Evolutionary conservation across 2,113 vertebrate species (phyloP).

Genomic region (Urocitellus parryii): DNA sequence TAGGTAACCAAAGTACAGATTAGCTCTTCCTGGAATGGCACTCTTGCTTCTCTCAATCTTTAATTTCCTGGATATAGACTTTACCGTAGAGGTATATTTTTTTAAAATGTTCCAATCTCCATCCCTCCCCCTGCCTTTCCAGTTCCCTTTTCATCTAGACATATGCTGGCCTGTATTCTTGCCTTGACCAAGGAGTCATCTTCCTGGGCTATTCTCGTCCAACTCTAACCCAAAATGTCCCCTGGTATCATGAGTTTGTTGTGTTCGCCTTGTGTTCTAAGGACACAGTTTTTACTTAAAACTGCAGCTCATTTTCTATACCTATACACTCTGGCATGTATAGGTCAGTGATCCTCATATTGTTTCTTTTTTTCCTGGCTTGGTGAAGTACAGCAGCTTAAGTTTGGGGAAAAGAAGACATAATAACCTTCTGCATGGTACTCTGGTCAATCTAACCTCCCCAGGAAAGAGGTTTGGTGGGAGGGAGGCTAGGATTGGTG

Average conservation of each 20-base stretch:
- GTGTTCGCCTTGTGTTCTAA: background rate
- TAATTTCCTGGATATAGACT: background rate
- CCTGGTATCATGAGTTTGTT: background rate
- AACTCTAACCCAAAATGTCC: background rate
- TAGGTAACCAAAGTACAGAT: background rate
- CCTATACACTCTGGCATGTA: too few relatives aligned
- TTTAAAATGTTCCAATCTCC: background rate
- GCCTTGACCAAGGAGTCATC: background rate
- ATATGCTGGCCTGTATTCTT: background rate
- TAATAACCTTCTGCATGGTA: background rate
- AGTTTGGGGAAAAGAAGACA: fast-evolving
- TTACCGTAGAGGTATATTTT: background rate
- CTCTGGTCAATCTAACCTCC: background rate
- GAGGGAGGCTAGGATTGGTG: background rate
- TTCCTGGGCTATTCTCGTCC: background rate
- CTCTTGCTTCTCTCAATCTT: background rate
- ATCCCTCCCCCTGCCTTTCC: background rate
- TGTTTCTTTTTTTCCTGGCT: background rate
- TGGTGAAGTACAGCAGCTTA: background rate
- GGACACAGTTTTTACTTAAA: background rate
- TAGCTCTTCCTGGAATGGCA: background rate
- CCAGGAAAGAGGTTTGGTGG: fast-evolving
- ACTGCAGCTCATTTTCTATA: background rate
- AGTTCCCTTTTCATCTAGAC: background rate
- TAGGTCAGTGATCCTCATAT: too few relatives aligned